These are phyloP conservation scores for Hetaerina americana DNA, from an alignment of 1,140 invertebrate species.

Conservation along the genomic window DNA sequence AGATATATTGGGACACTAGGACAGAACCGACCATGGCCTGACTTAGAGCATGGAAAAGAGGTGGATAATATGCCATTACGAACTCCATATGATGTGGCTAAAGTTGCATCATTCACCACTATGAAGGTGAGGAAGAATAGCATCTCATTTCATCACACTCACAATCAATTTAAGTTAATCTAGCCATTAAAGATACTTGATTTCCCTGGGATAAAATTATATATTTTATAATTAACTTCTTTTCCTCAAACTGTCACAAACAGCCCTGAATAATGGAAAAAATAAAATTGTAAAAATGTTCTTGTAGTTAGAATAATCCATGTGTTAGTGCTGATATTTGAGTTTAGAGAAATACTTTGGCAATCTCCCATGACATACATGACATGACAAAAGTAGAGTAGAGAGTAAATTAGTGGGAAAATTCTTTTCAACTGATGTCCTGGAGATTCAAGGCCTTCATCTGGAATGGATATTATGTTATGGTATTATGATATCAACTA, in stretches of 20 bases:
- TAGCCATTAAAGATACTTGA: neutral
- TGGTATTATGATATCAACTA: no score
- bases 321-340: no score
- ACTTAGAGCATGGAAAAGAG: conserved; percentile 31
- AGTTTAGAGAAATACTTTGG: no score
- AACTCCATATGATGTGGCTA: conserved; percentile 47
- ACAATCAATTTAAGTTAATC: neutral
- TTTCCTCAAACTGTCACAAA: neutral
- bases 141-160: neutral
- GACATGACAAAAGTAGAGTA: no score
- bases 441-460: no score
- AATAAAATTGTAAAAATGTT: neutral
- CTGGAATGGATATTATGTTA: no score
- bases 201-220: neutral
- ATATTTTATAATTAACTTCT: neutral
- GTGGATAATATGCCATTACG: conserved; percentile 26
- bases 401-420: no score
- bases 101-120: conserved; percentile 49
- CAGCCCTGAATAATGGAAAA: neutral
- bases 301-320: neutral
- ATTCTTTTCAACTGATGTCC: no score
- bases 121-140: conserved; percentile 26
- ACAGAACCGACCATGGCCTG: conserved; percentile 42
- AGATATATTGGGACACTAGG: conserved; percentile 54
- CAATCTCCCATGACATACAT: no score